Evolutionary conservation across 2,113 vertebrate genomes (phyloP).

Genomic region (Ceratotherium simum): DNA sequence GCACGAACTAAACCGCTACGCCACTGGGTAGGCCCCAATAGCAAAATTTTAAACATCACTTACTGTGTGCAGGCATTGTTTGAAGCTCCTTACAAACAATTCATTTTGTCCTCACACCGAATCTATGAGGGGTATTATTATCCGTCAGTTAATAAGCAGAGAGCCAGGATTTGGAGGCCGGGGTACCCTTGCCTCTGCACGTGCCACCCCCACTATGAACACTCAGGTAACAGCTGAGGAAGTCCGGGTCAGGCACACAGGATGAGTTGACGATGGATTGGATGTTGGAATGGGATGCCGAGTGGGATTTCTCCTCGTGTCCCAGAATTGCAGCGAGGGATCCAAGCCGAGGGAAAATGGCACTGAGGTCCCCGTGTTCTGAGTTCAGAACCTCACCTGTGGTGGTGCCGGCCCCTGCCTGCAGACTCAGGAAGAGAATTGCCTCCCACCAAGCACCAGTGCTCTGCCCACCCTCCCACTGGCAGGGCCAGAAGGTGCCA

Average conservation of each 20-base stretch:
- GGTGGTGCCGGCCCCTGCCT: not conserved
- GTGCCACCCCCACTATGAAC: accelerated
- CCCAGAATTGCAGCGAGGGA: not conserved
- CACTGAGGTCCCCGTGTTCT: not conserved
- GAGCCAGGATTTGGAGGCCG: not conserved
- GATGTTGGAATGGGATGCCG: no score
- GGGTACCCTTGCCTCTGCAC: not conserved
- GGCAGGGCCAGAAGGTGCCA: not conserved
- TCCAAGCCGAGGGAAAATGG: not conserved
- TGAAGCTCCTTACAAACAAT: not conserved
- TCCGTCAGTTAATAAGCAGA: not conserved
- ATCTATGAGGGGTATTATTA: not conserved
- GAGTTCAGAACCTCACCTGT: not conserved
- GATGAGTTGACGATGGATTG: not conserved
- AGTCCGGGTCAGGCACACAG: accelerated
- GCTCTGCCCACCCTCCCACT: not conserved
- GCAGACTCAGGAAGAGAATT: not conserved
- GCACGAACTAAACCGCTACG: no score
- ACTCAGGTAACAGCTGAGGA: not conserved
- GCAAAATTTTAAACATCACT: not conserved
- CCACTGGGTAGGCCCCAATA: not conserved
- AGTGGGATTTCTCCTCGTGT: not conserved
- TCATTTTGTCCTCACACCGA: not conserved
- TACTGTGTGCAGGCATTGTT: not conserved
- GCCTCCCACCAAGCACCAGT: not conserved